Conservation (phyloP, 2,888 invertebrate genomes). For the Ctena decussata region DNA sequence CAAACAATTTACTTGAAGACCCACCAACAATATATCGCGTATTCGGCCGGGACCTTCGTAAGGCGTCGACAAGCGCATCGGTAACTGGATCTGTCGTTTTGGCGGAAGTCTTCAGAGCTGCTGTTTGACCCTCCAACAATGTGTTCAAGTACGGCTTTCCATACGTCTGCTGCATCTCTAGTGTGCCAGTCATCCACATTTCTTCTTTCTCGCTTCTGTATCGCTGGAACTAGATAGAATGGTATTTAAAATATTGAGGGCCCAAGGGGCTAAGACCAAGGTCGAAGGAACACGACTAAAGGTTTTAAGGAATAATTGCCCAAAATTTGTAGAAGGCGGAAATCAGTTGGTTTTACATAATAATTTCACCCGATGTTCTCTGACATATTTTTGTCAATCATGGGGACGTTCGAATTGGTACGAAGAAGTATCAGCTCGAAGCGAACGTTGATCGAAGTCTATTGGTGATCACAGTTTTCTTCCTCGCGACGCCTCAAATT, state of each 20-base stretch:
- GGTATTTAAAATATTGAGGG: no score
- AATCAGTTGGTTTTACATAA: no score
- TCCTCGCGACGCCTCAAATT: no score
- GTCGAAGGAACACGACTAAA: not conserved
- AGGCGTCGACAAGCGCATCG: not conserved
- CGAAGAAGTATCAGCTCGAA: no score
- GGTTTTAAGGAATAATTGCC: not conserved
- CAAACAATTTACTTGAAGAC: not conserved
- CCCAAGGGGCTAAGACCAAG: no score
- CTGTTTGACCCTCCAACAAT: not conserved
- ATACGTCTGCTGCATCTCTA: conserved; percentile 43
- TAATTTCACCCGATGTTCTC: no score
- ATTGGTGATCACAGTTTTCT: no score
- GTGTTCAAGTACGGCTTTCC: conserved; percentile 30
- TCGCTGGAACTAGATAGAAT: conserved; percentile 19
- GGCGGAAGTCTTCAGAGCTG: not conserved
- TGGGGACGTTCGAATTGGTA: no score
- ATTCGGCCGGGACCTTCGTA: not conserved
- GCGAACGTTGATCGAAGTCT: no score
- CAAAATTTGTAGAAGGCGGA: no score
- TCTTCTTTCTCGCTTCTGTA: conserved; percentile 34
- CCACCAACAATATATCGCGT: not conserved
- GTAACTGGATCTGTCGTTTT: not conserved
- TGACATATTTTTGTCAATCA: no score
- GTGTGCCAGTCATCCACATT: conserved; percentile 41